phyloP scores from a whole-genome alignment of 2,797 vertebrate species.

The Bovichtus diacanthus region DNA sequence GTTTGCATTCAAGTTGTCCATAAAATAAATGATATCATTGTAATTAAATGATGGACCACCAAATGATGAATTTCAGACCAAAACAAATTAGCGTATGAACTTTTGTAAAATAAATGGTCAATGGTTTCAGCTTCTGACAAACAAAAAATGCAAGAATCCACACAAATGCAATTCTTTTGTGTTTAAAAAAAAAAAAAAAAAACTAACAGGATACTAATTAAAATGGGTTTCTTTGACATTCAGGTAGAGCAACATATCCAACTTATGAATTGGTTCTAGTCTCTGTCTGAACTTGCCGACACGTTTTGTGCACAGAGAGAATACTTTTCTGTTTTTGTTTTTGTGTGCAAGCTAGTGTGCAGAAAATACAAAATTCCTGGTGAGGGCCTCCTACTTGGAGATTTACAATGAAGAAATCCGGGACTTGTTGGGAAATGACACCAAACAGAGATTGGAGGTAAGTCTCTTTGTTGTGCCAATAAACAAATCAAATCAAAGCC shows the following conservation, averaged over 20 bases:
- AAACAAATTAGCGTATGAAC: too few species aligned
- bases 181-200: too few species aligned
- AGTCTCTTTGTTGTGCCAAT: conserved; percentile 39
- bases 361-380: conserved; percentile 91
- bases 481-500: conserved; percentile 26
- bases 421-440: conserved; percentile 90
- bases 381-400: conserved; percentile 92
- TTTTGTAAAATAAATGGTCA: too few species aligned
- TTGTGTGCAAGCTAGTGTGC: conserved; percentile 85
- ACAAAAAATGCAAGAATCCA: too few species aligned
- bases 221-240: too few species aligned
- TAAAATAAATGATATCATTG: too few species aligned
- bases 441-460: conserved; percentile 93
- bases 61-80: too few species aligned
- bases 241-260: conserved; percentile 50
- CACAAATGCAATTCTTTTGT: too few species aligned
- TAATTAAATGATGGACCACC: too few species aligned
- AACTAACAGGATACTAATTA: too few species aligned
- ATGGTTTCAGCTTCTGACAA: too few species aligned
- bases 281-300: not conserved
- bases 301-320: not conserved
- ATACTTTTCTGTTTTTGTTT: conserved; percentile 10
- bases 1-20: too few species aligned
- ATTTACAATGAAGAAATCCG: conserved; percentile 92
- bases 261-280: not conserved